phyloP scores from a whole-genome alignment of 1,140 invertebrate genomes.

The Anadara kagoshimensis region DNA sequence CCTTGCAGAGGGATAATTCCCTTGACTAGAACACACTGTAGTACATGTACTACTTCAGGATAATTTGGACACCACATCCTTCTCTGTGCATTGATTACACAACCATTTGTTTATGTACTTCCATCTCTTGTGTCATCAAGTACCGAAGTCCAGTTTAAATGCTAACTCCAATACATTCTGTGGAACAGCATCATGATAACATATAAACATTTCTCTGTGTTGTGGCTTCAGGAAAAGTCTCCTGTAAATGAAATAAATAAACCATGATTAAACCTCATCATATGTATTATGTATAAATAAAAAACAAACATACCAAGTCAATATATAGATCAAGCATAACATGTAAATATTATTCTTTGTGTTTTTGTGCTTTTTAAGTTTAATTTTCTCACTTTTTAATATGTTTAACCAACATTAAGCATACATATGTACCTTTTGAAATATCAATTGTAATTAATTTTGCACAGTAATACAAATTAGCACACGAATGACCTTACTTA shows the following conservation, averaged over 20 bases:
- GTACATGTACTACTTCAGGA: too few species aligned
- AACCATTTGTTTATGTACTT: too few species aligned
- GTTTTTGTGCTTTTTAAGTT: background rate
- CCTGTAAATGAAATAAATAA: constrained; percentile 50
- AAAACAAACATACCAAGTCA: background rate
- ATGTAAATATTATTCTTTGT: background rate
- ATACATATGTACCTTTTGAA: background rate
- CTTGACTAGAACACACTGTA: too few species aligned
- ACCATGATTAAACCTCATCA: background rate
- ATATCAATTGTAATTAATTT: too few species aligned
- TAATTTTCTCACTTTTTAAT: background rate
- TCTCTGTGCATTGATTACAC: too few species aligned
- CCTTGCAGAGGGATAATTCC: too few species aligned
- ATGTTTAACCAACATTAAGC: background rate
- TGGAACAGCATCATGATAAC: constrained; percentile 71
- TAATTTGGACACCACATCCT: too few species aligned
- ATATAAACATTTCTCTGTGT: constrained; percentile 70
- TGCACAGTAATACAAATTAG: too few species aligned
- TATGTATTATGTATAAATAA: background rate
- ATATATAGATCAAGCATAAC: background rate
- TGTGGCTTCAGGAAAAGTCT: constrained; percentile 51
- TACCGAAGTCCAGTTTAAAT: constrained; percentile 68
- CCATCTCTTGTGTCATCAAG: too few species aligned
- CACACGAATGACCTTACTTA: too few species aligned
- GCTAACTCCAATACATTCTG: constrained; percentile 73